phyloP scores from a whole-genome alignment of 2,113 vertebrate species.

The Dromiciops gliroides region DNA sequence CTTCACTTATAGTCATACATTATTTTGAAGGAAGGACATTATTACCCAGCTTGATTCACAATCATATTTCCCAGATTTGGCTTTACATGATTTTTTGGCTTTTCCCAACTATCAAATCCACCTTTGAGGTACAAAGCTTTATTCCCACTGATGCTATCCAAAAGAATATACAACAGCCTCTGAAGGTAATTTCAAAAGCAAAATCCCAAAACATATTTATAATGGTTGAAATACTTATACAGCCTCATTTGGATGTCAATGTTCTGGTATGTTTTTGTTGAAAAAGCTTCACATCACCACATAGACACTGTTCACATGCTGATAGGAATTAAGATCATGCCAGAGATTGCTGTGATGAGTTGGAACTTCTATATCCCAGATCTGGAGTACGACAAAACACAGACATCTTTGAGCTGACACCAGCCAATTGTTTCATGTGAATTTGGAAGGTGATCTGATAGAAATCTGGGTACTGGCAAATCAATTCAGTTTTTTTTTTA shows the following conservation, averaged over 20 bases:
- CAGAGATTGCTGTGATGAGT: background rate
- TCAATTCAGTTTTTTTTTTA: conserved; percentile 39
- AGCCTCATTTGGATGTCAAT: conserved; percentile 18
- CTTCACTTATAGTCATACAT: conserved; percentile 8
- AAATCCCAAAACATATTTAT: background rate
- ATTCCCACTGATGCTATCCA: background rate
- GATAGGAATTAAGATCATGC: background rate
- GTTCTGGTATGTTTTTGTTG: conserved; percentile 16
- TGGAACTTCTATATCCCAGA: conserved; percentile 24
- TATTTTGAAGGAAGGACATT: conserved; percentile 40
- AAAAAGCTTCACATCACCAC: background rate
- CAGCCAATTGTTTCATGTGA: conserved; percentile 11
- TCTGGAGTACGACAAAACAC: background rate
- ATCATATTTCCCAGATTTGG: conserved; percentile 7
- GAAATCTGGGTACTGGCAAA: conserved; percentile 21
- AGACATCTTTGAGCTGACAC: background rate
- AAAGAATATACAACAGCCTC: background rate
- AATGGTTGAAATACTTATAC: background rate
- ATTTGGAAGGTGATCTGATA: conserved; percentile 50
- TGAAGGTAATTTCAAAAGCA: background rate
- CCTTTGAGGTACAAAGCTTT: conserved; percentile 8
- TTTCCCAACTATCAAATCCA: background rate
- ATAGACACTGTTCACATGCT: background rate
- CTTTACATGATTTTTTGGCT: background rate
- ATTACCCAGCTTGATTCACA: background rate